These are phyloP conservation scores for Drosophila bocqueti DNA, from an alignment of 1,140 invertebrate species.

Conservation along the genomic window DNA sequence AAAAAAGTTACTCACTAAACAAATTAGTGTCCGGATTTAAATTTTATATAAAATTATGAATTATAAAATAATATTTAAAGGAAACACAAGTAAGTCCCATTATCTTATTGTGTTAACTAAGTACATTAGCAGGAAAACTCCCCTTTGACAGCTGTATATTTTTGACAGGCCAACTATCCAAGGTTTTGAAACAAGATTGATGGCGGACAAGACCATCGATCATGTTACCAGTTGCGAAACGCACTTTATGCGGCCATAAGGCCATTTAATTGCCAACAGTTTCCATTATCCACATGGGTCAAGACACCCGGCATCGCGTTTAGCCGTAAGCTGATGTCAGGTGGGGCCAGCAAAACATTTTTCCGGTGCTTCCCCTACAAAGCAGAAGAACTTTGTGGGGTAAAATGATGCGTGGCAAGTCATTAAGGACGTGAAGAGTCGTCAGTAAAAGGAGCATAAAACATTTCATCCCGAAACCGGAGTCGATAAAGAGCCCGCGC, in stretches of 20 bases:
- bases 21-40: not conserved
- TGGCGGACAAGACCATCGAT: constrained; percentile 17
- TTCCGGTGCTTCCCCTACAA: not conserved
- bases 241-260: constrained; percentile 29
- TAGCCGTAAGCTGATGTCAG: constrained; percentile 22
- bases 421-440: constrained; percentile 62
- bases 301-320: constrained; percentile 15
- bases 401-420: constrained; percentile 56
- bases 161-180: constrained; percentile 1
- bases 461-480: constrained; percentile 61
- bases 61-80: not conserved
- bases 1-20: not conserved
- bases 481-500: constrained; percentile 62
- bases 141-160: constrained; percentile 2
- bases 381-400: constrained; percentile 39
- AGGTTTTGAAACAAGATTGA: constrained; percentile 20
- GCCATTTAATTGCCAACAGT: constrained; percentile 42
- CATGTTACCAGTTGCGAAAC: constrained; percentile 29
- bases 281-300: constrained; percentile 35
- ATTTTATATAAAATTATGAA: not conserved
- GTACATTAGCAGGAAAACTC: not conserved
- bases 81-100: not conserved
- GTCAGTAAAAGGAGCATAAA: constrained; percentile 69
- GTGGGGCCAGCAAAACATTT: constrained; percentile 21
- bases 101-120: not conserved